Evolutionary conservation across 2,113 vertebrate species (phyloP).

Genomic region (Tupaia tana): DNA sequence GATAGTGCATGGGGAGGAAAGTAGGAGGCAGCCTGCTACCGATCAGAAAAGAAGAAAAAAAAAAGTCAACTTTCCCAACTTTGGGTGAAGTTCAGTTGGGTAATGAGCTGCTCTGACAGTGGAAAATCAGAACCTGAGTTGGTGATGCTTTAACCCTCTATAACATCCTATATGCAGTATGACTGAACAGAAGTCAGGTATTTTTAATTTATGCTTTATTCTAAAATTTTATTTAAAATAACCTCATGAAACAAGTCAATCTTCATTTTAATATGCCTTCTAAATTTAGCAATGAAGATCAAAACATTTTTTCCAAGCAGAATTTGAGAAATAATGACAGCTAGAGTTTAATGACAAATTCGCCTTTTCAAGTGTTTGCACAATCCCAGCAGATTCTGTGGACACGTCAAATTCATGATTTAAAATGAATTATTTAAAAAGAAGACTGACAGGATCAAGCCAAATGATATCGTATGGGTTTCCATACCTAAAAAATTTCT

Average conservation of each 20-base stretch:
- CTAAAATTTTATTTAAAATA: neutral
- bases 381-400: neutral
- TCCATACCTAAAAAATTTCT: neutral
- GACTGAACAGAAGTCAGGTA: rapidly evolving
- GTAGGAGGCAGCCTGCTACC: neutral
- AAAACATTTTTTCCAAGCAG: neutral
- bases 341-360: conserved; percentile 51
- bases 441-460: neutral
- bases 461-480: neutral
- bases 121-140: neutral
- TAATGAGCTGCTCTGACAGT: neutral
- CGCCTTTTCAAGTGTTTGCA: neutral
- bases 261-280: conserved; percentile 49
- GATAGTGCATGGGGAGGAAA: too few relatives aligned
- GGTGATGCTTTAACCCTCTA: neutral
- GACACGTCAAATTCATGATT: neutral
- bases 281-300: conserved; percentile 59
- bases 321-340: conserved; percentile 56
- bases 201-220: neutral
- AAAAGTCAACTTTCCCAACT: neutral
- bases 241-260: conserved; percentile 8
- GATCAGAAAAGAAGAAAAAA: neutral
- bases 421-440: conserved; percentile 8
- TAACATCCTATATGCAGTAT: too few relatives aligned
- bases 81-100: neutral